These are phyloP conservation scores for Brachypteracias leptosomus DNA, from an alignment of 2,113 vertebrate species.

Conservation along the genomic window DNA sequence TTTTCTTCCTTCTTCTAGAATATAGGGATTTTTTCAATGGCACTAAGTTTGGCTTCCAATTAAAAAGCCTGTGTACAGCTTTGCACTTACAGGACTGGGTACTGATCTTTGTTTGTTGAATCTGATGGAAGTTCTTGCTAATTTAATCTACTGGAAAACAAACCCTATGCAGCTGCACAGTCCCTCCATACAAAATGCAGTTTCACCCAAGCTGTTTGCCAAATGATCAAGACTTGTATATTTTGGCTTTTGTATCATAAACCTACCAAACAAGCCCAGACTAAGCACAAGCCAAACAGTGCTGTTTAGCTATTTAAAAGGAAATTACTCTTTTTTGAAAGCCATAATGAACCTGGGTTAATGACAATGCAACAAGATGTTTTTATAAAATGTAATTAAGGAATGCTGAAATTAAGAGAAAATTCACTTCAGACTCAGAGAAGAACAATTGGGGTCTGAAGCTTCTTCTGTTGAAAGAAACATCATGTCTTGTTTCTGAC, in stretches of 20 bases:
- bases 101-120: not conserved
- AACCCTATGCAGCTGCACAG: not conserved
- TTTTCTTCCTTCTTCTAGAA: not conserved
- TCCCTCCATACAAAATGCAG: not conserved
- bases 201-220: not conserved
- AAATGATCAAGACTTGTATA: not conserved
- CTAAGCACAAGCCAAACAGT: not conserved
- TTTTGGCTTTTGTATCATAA: slow-evolving; percentile 40
- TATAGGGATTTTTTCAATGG: not conserved
- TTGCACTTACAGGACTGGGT: not conserved
- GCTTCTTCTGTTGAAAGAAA: not conserved
- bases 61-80: not conserved
- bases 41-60: not conserved
- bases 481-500: not conserved
- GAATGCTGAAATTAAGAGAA: not conserved
- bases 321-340: not conserved
- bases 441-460: not conserved
- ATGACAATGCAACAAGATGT: not conserved
- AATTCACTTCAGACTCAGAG: not conserved
- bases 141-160: slow-evolving; percentile 6
- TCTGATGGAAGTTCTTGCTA: not conserved
- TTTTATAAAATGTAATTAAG: not conserved
- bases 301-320: not conserved
- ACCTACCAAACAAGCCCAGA: slow-evolving; percentile 10
- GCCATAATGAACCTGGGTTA: not conserved